Conservation (phyloP, 2,888 invertebrate genomes). For the Argyresthia goedartella region DNA sequence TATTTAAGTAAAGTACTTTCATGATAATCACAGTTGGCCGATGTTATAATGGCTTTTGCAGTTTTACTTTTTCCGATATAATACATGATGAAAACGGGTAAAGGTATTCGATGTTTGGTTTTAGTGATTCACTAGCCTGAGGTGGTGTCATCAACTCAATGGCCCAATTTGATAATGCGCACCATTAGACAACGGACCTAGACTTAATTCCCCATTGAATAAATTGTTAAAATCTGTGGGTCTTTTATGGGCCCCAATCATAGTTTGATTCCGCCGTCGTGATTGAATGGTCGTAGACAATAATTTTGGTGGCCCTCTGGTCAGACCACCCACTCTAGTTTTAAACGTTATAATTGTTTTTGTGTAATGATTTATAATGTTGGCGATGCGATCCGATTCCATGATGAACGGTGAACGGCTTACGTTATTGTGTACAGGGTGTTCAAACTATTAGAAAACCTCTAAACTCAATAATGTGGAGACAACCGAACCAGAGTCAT, state of each 20-base stretch:
- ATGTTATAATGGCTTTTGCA: too few relatives aligned
- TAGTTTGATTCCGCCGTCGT: constrained; percentile 19
- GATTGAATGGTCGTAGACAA: constrained; percentile 26
- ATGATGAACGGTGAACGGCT: constrained; percentile 12
- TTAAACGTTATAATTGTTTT: constrained; percentile 37
- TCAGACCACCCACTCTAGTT: constrained; percentile 36
- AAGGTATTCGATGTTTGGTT: too few relatives aligned
- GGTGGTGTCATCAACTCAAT: too few relatives aligned
- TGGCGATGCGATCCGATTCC: constrained; percentile 22
- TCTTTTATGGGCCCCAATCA: constrained; percentile 5
- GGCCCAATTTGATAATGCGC: too few relatives aligned
- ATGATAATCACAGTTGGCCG: too few relatives aligned
- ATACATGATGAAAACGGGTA: too few relatives aligned
- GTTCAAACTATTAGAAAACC: neutral
- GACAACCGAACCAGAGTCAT: too few relatives aligned
- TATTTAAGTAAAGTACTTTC: too few relatives aligned
- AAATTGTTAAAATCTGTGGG: neutral
- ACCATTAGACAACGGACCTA: neutral
- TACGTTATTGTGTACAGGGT: constrained; percentile 7
- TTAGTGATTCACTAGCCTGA: too few relatives aligned
- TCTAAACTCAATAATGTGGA: too few relatives aligned
- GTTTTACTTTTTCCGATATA: too few relatives aligned
- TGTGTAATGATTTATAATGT: constrained; percentile 42
- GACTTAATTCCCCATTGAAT: neutral
- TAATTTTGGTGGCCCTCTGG: constrained; percentile 35